Evolutionary conservation across 2,113 vertebrate species (phyloP).

Genomic region (Myotis lucifugus): DNA sequence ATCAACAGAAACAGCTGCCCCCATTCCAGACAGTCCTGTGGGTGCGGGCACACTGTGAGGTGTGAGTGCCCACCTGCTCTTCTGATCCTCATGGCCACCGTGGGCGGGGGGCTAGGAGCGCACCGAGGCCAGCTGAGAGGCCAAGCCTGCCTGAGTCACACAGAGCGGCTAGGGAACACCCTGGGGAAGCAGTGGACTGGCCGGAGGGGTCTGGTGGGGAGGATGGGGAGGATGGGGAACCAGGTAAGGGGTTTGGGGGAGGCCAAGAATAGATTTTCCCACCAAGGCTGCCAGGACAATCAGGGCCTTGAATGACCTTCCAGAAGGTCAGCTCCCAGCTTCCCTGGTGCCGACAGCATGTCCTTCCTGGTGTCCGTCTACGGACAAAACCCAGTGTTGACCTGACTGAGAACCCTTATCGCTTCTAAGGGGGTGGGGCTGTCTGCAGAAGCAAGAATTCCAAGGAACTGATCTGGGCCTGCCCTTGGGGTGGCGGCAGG

Average conservation of each 20-base stretch:
- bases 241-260: rapidly evolving
- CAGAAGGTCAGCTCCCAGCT: neutral
- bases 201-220: neutral
- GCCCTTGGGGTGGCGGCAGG: neutral
- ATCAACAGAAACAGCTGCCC: neutral
- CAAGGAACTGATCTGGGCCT: neutral
- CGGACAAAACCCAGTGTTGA: neutral
- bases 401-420: neutral
- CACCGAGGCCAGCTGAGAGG: neutral
- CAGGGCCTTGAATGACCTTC: neutral
- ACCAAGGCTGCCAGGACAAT: neutral
- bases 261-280: neutral
- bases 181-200: neutral
- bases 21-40: rapidly evolving
- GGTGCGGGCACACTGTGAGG: rapidly evolving
- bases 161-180: neutral
- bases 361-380: neutral
- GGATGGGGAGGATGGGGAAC: rapidly evolving
- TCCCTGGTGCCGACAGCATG: neutral
- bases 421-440: neutral
- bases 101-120: neutral
- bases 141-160: neutral
- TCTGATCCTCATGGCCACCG: neutral
- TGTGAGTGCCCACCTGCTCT: neutral
- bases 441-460: neutral